These are phyloP conservation scores for Ciconia stormi DNA, from an alignment of 2,113 vertebrate genomes.

Conservation along the genomic window DNA sequence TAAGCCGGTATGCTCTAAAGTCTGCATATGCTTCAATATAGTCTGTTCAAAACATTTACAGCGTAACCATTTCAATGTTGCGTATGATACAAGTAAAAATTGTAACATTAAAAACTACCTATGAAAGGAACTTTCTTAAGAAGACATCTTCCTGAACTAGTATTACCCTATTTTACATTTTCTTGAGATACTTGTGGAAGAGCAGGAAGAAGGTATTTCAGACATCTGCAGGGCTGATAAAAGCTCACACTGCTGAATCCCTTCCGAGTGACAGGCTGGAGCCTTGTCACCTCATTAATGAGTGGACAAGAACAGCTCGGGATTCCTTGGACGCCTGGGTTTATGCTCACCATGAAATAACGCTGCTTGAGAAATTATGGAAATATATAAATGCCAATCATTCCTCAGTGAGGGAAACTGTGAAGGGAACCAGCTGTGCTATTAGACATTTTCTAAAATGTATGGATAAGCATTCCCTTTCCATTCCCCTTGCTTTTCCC, in stretches of 20 bases:
- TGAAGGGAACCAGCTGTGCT: not conserved
- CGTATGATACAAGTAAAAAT: not conserved
- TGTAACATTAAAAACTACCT: not conserved
- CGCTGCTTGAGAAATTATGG: slow-evolving; percentile 3
- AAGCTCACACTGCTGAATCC: not conserved
- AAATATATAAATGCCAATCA: slow-evolving; percentile 17
- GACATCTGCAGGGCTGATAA: not conserved
- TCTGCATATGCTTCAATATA: not conserved
- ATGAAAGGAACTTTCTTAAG: not conserved
- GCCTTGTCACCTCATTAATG: not conserved
- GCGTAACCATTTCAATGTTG: not conserved
- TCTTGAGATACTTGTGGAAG: not conserved
- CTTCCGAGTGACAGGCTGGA: not conserved
- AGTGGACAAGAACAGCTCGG: not conserved
- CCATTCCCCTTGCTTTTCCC: not conserved
- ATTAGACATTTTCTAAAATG: not conserved
- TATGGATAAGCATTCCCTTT: not conserved
- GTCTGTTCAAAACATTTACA: not conserved
- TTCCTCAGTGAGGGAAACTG: not conserved
- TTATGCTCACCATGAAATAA: not conserved
- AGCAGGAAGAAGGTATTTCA: not conserved
- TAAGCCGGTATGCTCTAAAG: not conserved
- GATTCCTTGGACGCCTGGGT: not conserved
- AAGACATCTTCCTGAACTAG: not conserved
- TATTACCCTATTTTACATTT: not conserved